Evolutionary conservation across 2,113 vertebrate genomes (phyloP).

Genomic region (Podilymbus podiceps): DNA sequence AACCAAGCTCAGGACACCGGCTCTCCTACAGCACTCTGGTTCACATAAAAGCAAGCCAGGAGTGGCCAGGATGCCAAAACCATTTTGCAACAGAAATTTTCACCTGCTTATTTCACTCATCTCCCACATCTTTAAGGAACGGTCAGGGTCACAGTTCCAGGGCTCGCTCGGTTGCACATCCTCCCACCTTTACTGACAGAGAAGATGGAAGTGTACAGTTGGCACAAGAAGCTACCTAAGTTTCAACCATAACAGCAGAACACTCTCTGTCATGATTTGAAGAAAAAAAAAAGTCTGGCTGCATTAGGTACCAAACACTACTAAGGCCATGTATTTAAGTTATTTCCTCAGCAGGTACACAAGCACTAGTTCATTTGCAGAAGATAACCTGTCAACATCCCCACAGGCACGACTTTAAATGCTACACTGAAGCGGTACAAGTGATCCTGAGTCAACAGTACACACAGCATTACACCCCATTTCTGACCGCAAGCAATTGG

Average conservation of each 20-base stretch:
- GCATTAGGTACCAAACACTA: neutral
- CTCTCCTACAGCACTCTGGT: neutral
- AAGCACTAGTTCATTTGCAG: neutral
- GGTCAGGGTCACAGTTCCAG: neutral
- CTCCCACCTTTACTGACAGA: neutral
- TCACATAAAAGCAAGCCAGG: neutral
- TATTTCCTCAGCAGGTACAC: neutral
- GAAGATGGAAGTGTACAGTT: neutral
- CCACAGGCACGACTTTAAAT: neutral
- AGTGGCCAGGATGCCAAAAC: neutral
- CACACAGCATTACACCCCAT: neutral
- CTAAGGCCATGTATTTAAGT: neutral
- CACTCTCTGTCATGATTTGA: neutral
- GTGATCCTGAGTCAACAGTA: neutral
- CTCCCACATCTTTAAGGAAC: neutral
- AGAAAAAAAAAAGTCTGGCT: neutral
- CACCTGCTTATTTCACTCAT: neutral
- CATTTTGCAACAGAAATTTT: neutral
- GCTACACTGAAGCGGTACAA: neutral
- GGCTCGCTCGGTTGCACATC: neutral
- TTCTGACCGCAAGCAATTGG: neutral
- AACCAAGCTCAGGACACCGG: neutral
- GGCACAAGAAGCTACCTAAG: neutral
- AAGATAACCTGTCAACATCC: neutral
- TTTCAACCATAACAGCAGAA: neutral